A percentile compares a stretch with the other conserved stretches of the same genome.
Evolutionary conservation across 1,140 invertebrate genomes (phyloP).

Genomic region (Drosophila nannoptera): DNA sequence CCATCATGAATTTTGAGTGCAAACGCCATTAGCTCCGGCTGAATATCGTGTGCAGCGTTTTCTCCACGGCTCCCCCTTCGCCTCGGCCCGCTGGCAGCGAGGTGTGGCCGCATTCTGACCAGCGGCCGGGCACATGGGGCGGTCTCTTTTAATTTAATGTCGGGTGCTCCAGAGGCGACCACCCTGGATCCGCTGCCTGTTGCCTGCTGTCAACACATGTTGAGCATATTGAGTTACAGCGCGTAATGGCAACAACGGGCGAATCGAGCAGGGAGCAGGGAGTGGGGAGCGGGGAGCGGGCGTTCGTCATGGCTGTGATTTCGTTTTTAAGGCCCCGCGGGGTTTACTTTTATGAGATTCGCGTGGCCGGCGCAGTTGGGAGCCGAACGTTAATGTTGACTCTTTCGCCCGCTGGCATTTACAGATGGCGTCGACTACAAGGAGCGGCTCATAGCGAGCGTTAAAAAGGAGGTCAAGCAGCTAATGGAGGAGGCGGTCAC

Average conservation of each 20-base stretch:
- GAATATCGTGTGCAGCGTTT: neutral
- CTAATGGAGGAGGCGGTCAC: conserved; percentile 97
- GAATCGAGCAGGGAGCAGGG: neutral
- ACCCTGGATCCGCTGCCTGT: neutral
- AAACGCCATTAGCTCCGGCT: conserved; percentile 62
- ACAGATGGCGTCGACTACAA: conserved; percentile 81
- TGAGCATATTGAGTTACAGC: conserved; percentile 65
- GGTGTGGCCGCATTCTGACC: conserved; percentile 5
- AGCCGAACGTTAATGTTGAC: conserved; percentile 30
- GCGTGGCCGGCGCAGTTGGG: conserved; percentile 28
- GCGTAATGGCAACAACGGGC: conserved; percentile 19
- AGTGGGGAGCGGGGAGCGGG: neutral
- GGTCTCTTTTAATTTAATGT: conserved; percentile 44
- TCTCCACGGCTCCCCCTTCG: too few species aligned
- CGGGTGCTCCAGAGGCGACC: neutral
- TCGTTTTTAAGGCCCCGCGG: conserved; percentile 51
- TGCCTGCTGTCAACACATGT: conserved; percentile 50
- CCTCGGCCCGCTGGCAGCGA: neutral
- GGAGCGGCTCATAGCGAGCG: conserved; percentile 87
- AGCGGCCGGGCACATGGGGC: conserved; percentile 16
- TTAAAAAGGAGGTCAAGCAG: conserved; percentile 94
- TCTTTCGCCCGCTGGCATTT: conserved; percentile 23
- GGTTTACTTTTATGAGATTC: conserved; percentile 49
- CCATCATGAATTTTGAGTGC: conserved; percentile 70
- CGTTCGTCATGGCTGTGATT: conserved; percentile 54